Conservation (phyloP, 1,140 invertebrate genomes). For the Cepaea nemoralis region DNA sequence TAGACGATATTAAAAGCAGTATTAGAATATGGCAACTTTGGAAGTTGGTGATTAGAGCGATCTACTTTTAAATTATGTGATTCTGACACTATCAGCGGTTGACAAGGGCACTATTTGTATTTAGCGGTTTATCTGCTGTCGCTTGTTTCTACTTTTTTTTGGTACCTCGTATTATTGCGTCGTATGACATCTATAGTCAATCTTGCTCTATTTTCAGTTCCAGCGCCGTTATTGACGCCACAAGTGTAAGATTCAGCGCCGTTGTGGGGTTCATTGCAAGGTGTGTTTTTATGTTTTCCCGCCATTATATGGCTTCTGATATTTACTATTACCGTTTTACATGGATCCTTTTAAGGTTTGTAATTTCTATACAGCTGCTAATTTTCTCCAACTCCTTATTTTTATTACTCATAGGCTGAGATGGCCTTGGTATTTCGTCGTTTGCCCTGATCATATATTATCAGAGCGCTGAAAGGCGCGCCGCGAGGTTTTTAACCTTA, state of each 20-base stretch:
- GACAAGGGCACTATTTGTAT: no score
- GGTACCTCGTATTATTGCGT: no score
- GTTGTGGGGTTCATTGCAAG: slow-evolving; percentile 32
- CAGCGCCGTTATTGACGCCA: no score
- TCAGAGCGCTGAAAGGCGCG: slow-evolving; percentile 62
- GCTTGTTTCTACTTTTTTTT: no score
- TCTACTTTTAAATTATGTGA: no score
- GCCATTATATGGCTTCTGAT: slow-evolving; percentile 12
- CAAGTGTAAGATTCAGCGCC: slow-evolving; percentile 21
- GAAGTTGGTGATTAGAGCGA: no score
- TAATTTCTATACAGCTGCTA: slow-evolving; percentile 75
- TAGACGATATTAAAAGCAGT: no score
- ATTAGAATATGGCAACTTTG: no score
- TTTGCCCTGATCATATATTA: slow-evolving; percentile 31
- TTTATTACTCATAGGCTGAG: slow-evolving; percentile 80
- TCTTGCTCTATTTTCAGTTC: no score
- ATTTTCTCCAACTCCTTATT: slow-evolving; percentile 79
- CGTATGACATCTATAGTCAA: no score
- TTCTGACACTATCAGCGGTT: no score
- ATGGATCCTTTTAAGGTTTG: neutral
- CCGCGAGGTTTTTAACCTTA: slow-evolving; percentile 77
- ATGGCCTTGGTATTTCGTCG: slow-evolving; percentile 76
- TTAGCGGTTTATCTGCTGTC: no score
- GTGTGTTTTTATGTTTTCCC: slow-evolving; percentile 30
- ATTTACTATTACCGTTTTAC: slow-evolving; percentile 21